Evolutionary conservation across 2,113 vertebrate species (phyloP).

Genomic region (Montifringilla adamsi): DNA sequence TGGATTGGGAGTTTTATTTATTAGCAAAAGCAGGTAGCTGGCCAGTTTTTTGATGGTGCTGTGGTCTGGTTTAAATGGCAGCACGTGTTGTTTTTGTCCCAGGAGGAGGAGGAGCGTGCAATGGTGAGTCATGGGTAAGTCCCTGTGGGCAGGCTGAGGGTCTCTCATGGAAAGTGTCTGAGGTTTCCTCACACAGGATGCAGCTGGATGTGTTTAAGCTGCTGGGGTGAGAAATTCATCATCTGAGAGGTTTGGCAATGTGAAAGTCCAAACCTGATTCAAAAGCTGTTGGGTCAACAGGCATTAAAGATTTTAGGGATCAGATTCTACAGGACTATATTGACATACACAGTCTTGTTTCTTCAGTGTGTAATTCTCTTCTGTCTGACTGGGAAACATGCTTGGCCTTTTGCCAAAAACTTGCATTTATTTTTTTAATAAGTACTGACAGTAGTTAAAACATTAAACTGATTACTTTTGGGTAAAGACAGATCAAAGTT

Average conservation of each 20-base stretch:
- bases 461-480: neutral
- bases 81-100: rapidly evolving
- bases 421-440: neutral
- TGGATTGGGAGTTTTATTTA: neutral
- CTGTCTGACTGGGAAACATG: neutral
- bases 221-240: neutral
- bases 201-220: neutral
- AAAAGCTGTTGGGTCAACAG: neutral
- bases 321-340: neutral
- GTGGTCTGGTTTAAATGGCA: too few species aligned
- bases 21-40: neutral
- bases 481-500: neutral
- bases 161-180: neutral
- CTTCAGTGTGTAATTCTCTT: neutral
- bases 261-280: neutral
- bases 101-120: neutral
- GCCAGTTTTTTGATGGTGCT: neutral
- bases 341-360: neutral
- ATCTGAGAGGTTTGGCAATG: neutral
- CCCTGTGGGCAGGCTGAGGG: neutral
- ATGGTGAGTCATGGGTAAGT: rapidly evolving
- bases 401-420: neutral
- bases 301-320: neutral
- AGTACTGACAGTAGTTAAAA: neutral
- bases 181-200: neutral